Evolutionary conservation across 2,797 vertebrate genomes (phyloP).

Genomic region (Chaenodraco wilsoni): DNA sequence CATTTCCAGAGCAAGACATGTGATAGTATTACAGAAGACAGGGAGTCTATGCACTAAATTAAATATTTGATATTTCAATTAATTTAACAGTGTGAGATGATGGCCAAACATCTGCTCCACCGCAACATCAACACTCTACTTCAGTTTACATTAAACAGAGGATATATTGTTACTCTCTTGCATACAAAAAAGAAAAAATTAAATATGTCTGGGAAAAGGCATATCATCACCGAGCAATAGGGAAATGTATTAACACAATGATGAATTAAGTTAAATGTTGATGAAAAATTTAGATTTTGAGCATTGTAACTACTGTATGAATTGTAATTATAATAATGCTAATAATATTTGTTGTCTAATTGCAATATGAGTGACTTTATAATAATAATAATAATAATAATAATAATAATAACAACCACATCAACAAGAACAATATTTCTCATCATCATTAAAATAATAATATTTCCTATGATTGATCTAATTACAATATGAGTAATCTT

Average conservation of each 20-base stretch:
- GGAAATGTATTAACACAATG: not conserved
- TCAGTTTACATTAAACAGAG: not conserved
- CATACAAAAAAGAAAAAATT: not conserved
- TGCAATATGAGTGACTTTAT: no score
- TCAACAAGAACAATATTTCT: no score
- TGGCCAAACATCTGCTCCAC: not conserved
- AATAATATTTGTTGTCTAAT: no score
- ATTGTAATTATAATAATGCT: no score
- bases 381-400: no score
- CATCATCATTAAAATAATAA: no score
- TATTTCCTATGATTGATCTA: no score
- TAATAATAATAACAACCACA: no score
- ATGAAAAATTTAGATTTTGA: not conserved
- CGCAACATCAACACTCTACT: not conserved
- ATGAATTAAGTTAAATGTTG: not conserved
- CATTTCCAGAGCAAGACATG: not conserved
- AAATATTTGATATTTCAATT: constrained; percentile 19
- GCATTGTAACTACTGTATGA: no score
- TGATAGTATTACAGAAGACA: not conserved
- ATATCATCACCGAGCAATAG: not conserved
- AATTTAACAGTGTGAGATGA: constrained; percentile 3
- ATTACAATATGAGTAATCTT: no score
- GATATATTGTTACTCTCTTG: not conserved
- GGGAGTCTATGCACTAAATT: not conserved
- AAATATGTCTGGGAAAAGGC: not conserved